Evolutionary conservation across 2,888 invertebrate genomes (phyloP), one percentile per base, ranked within the genome.

Genomic region (Sarcophaga variegata): DNA sequence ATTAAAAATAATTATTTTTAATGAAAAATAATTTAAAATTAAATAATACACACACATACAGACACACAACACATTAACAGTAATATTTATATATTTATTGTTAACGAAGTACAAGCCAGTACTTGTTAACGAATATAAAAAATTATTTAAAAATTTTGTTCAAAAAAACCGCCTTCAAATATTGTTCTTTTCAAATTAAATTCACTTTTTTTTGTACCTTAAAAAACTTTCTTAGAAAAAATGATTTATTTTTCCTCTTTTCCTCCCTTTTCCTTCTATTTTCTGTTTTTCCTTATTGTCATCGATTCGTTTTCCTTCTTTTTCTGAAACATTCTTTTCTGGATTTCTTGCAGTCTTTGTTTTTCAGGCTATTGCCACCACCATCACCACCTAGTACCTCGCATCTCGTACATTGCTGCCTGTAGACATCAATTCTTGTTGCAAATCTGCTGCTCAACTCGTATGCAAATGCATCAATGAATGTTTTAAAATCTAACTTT

Each of bases 401-500:
- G 12, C 20, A 67, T n/a, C 66, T 17, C 67, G n/a, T 5, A 27
- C n/a, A n/a, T 54, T 67, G 11, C 11, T 20, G 20, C 20, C 67
- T 67, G 45, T 20, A 83, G 78, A 59, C 69, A 47, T 63, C 47
- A 75, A 70, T 64, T 74, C 74, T 59, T 79, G 54, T 79, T 75
- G 67, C 74, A 74, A 83, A 75, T 78, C 70, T 54, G 0, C 70
- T 54, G 14, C 17, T 63, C 63, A 74, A 49, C 63, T 69, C 81
- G 81, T 76, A 67, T 64, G 27, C 20, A 83, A 76, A 64, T 86
- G 17, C 59, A 49, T 37, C 47, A 20, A 67, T 20, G 59, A 80
- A 80, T 72, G 63, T 37, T 59, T 80, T 72, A 45, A 14, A 25
- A 69, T 45, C 37, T 49, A 17, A 17, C 59, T 37, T 62, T 45